Conservation (phyloP, 2,888 invertebrate species). For the Rhagonycha lutea region DNA sequence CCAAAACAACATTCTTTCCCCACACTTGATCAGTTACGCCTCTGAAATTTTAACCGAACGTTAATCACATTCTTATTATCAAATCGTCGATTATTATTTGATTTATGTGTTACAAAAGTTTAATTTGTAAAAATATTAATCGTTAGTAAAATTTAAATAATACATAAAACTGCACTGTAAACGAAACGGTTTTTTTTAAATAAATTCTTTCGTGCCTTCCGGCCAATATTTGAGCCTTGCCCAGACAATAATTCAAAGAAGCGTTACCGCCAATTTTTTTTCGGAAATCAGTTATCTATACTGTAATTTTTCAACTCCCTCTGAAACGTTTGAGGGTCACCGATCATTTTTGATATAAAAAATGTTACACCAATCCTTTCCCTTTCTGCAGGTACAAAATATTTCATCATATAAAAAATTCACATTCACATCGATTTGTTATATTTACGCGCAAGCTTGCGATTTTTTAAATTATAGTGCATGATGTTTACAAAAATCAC, state of each 20-base stretch:
- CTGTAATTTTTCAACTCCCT: not conserved
- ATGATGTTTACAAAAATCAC: too few species aligned
- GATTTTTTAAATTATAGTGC: not conserved
- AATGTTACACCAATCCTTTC: not conserved
- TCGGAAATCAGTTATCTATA: not conserved
- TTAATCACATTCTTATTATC: constrained; percentile 3
- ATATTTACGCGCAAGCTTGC: not conserved
- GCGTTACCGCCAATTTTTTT: not conserved
- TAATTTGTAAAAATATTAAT: not conserved
- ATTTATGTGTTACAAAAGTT: not conserved
- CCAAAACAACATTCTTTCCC: constrained; percentile 9
- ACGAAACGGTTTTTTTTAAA: not conserved
- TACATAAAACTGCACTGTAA: not conserved
- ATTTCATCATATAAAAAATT: not conserved
- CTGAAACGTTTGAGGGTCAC: not conserved
- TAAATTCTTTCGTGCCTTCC: not conserved
- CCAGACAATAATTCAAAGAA: not conserved
- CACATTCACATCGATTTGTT: not conserved
- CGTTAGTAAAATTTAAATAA: not conserved
- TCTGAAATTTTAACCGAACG: not conserved
- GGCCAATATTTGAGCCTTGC: not conserved
- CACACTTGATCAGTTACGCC: not conserved
- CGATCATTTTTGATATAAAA: not conserved
- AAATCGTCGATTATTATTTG: not conserved
- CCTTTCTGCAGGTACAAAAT: not conserved